These are phyloP conservation scores for Todiramphus chloris DNA, from an alignment of 2,113 vertebrate species.

Conservation along the genomic window DNA sequence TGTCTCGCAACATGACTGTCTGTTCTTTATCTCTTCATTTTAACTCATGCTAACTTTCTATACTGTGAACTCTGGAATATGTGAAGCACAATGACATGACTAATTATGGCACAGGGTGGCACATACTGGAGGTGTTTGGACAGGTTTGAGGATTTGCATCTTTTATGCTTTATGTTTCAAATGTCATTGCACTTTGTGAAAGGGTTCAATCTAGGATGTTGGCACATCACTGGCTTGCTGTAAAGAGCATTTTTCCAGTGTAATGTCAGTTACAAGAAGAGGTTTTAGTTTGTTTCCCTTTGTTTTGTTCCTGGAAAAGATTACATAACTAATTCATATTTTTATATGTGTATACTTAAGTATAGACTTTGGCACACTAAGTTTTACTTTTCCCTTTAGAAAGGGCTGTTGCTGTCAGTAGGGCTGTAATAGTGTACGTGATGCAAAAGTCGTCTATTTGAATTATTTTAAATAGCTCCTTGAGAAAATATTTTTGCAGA, in stretches of 20 bases:
- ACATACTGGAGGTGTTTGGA: not conserved
- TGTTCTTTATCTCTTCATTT: not conserved
- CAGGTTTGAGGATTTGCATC: not conserved
- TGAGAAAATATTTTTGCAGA: not conserved
- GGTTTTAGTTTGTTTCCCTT: not conserved
- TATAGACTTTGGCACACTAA: not conserved
- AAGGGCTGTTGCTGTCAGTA: not conserved
- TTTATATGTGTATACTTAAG: not conserved
- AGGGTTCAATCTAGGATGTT: not conserved
- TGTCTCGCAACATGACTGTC: not conserved
- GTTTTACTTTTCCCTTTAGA: not conserved
- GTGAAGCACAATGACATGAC: not conserved
- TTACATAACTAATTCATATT: not conserved
- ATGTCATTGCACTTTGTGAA: not conserved
- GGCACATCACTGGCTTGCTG: not conserved
- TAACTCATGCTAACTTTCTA: not conserved
- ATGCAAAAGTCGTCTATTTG: not conserved
- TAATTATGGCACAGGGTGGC: not conserved
- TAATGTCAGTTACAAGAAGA: not conserved
- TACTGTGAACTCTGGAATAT: fast-evolving
- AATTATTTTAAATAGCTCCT: not conserved
- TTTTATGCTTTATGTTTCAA: not conserved
- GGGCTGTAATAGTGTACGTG: not conserved
- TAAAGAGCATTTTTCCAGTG: not conserved
- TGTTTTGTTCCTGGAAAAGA: not conserved